Conservation (phyloP, 2,797 vertebrate species). For the Adrianichthys oophorus region DNA sequence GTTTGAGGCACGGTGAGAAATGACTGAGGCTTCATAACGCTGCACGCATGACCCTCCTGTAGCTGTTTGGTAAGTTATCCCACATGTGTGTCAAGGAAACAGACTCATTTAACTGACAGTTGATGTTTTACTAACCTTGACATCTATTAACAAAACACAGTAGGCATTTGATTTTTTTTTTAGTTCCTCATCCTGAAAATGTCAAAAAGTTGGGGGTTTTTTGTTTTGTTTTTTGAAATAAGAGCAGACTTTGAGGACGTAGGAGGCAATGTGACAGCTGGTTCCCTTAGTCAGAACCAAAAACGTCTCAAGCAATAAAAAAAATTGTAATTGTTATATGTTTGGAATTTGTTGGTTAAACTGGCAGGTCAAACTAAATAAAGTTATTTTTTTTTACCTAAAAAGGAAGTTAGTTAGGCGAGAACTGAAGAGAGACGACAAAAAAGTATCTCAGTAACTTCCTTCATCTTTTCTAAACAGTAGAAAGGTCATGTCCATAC, state of each 20-base stretch:
- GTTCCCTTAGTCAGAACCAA: background rate
- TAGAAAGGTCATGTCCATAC: background rate
- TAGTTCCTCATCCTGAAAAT: background rate
- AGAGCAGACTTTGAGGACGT: background rate
- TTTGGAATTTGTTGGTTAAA: conserved; percentile 10
- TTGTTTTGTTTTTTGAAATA: background rate
- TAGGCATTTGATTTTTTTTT: conserved; percentile 1
- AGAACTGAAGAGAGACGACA: conserved; percentile 15
- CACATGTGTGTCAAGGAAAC: background rate
- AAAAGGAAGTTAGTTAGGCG: conserved; percentile 62
- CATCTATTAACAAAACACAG: conserved; percentile 15
- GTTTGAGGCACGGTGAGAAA: too few relatives aligned
- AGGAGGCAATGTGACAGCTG: background rate
- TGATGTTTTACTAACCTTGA: conserved; percentile 10
- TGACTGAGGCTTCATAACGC: background rate
- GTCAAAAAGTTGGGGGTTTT: too few relatives aligned
- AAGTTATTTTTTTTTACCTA: conserved; percentile 63
- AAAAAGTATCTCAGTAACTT: conserved; percentile 17
- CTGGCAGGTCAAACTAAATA: conserved; percentile 37
- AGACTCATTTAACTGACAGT: background rate
- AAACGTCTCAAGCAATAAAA: conserved; percentile 5
- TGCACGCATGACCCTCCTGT: background rate
- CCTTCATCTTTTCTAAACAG: background rate
- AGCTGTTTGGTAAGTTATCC: background rate
- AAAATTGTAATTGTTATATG: conserved; percentile 3